Base-by-base conservation (phyloP, 2,113 vertebrate genomes). In the Bambusicola thoracicus region DNA sequence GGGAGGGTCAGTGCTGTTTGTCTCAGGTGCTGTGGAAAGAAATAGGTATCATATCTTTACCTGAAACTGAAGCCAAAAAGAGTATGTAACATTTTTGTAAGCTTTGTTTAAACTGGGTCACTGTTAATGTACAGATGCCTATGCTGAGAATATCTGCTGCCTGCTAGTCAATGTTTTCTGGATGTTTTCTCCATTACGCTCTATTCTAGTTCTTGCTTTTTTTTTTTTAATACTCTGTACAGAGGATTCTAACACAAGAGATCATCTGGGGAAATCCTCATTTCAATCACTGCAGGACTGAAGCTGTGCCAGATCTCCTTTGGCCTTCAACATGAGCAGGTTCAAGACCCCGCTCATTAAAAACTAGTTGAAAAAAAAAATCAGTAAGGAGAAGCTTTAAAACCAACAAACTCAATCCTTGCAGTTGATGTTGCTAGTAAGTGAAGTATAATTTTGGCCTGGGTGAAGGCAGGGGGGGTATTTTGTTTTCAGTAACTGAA, bases 1-100 rank as follows among this genome's bases (percentile, higher is more conserved):
- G 48, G 46, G 81, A 91, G 92, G 59, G 49, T 95, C 90, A 93
- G 61, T 29, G 36, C 46, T 81, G 32, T 89, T 94, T 89, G 46
- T 94, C 53, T 65, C 0, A 4, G n/a, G 59, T 92, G 38, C 46
- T 77, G 36, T 36, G 24, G 77, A 94, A 90, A 73, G 59, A 17
- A 92, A 41, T 13, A 92, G 68, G 41, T 77, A 70, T 51, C 5
- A 1, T 9, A 61, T 84, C 55, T 91, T 89, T 77, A 81, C 72
- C 62, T 81, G 32, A 2, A 44, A 3, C 20, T 65, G n/a, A 94
- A 94, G 22, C 13, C 3, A 38, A 32, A 67, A 91, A 36, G 56
- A 34, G 10, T 29, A 6, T 72, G 56, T 25, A 73, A 87, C 4
- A n/a, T 87, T 69, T 62, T 68, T 58, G 62, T 12, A 59, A 91